Evolutionary conservation across 2,797 vertebrate species (phyloP).

Genomic region (Cynopterus sphinx): DNA sequence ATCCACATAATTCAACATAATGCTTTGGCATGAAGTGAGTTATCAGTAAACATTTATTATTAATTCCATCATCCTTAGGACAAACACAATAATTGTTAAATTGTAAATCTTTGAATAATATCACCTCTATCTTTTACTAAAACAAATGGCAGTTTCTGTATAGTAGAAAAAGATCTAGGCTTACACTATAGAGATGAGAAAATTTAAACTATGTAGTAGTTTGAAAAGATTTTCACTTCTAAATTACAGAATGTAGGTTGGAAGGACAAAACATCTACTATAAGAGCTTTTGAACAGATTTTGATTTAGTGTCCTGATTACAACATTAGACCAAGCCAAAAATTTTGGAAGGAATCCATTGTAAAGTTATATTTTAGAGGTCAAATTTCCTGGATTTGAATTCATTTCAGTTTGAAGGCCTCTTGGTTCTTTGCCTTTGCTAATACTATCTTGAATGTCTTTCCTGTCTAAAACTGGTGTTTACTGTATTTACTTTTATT

Average conservation of each 20-base stretch:
- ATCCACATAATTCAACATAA: background rate
- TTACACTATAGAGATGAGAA: background rate
- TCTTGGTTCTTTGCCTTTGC: constrained; percentile 22
- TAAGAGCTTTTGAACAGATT: constrained; percentile 24
- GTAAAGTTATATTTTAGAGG: background rate
- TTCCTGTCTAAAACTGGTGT: background rate
- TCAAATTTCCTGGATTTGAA: background rate
- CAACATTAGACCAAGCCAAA: background rate
- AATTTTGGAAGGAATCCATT: background rate
- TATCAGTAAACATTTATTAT: background rate
- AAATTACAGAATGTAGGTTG: background rate
- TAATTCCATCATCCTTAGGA: background rate
- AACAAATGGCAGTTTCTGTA: background rate
- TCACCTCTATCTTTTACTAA: background rate
- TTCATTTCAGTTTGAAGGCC: constrained; percentile 26
- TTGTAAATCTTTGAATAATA: background rate
- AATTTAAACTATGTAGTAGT: background rate
- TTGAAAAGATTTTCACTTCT: constrained; percentile 16
- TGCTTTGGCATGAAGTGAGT: background rate
- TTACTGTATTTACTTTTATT: constrained; percentile 34
- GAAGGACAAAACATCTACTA: constrained; percentile 35
- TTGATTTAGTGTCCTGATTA: constrained; percentile 34
- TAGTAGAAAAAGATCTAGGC: constrained; percentile 8
- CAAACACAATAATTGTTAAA: background rate
- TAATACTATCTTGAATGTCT: constrained; percentile 11